Evolutionary conservation across 2,113 vertebrate genomes (phyloP), one percentile per base, ranked within the genome.

Genomic region (Mystacornis crossleyi): DNA sequence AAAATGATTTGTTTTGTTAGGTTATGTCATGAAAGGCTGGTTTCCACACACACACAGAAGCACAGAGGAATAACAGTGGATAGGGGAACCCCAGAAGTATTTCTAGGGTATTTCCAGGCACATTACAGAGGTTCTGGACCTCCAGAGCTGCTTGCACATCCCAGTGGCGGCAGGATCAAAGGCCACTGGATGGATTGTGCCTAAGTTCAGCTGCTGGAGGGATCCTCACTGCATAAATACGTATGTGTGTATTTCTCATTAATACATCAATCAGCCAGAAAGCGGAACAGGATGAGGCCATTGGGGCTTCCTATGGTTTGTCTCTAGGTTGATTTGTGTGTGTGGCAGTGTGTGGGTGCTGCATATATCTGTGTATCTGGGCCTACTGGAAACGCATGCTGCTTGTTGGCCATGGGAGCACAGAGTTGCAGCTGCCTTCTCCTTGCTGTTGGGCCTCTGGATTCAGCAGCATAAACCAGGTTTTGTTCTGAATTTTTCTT

Each of bases 291-390:
- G 34, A 83, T 48, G 48, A 89, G 16, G 43, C 14, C 2, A 2
- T 4, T 62, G 24, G 20, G 38, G 23, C 23, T 48, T 21, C 15
- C n/a, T 36, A 36, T 20, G 13, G 53, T 70, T 90, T 79, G 57
- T 58, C 1, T 21, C 20, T 21, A 10, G 28, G 4, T 3, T 45
- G 13, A 13, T 15, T 24, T 53, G 9, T 36, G 31, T 26, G n/a
- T 71, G 20, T 57, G 34, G 18, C n/a, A 34, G 43, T 21, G 31
- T 36, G 26, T 7, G 33, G 34, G 10, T n/a, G 43, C 7, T 51
- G 6, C 36, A 5, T 8, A 65, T 3, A 3, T 54, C 29, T 5
- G 11, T 8, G 2, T 18, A 18, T 11, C 10, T 6, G 1, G 34
- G 38, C 18, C 17, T 31, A 1, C 4, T 45, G 31, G 53, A 61